Evolutionary conservation across 2,888 invertebrate genomes (phyloP), one percentile per base, ranked within the genome.

Genomic region (Keiferia lycopersicella): DNA sequence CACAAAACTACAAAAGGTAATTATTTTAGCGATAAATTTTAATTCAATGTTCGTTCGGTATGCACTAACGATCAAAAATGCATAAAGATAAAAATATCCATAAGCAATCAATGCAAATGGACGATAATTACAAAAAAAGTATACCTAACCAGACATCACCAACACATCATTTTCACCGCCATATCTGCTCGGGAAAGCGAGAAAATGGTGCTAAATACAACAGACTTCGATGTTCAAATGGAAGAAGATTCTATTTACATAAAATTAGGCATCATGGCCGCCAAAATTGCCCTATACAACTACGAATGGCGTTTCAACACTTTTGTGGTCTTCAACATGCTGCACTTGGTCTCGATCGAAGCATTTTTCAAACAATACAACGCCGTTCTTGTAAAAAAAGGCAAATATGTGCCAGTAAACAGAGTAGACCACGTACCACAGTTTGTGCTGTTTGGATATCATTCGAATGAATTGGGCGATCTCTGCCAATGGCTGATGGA

Each of bases 291-390:
- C 0, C 77, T 69, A 62, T 71, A 81, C 51, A 86, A 86, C 70
- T 87, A 83, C 62, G 77, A 84, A 68, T 85, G 83, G 85, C 80
- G 83, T 4, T 85, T 77, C 41, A 65, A 81, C 2, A 81, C 83
- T 2, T 64, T 86, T 0, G 71, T 84, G 4, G 71, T 86, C 62
- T 82, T 75, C 64, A 78, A 73, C 61, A 65, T 77, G 2, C 50
- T 80, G 12, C 67, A 77, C 12, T 66, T 70, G 12, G 56, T 77
- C 16, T 76, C 78, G 10, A 64, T 83, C 20, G 69, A 80, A 34
- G 69, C 73, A n/a, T 87, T 86, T 68, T 65, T 84, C 61, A 73
- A 48, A 26, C 63, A 71, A 34, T 85, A 82, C 65, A 74, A 76
- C 12, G 62, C 80, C 0, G 73, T 82, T 10, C 11, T 75, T 22